phyloP scores from a whole-genome alignment of 2,888 invertebrate genomes.

The Polyploca ridens region DNA sequence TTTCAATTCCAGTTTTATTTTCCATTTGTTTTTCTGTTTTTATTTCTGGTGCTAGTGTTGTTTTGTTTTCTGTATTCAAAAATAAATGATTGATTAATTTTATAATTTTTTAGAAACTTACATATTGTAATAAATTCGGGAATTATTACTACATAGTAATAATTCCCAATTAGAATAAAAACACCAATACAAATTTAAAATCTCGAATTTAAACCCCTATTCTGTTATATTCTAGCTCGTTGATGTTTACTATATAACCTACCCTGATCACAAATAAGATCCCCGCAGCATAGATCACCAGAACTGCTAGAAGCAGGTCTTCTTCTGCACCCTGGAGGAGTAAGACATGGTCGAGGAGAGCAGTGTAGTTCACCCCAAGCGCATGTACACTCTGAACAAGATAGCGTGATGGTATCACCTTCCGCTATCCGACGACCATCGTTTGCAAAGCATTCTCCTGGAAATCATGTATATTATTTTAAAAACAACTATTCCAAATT shows the following conservation, averaged over 20 bases:
- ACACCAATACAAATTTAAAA: no score
- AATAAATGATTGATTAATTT: background rate
- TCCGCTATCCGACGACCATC: conserved; percentile 62
- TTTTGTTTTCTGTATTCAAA: conserved; percentile 55
- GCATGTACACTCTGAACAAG: conserved; percentile 68
- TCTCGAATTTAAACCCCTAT: no score
- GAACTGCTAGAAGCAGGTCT: conserved; percentile 37
- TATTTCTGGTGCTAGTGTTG: conserved; percentile 33
- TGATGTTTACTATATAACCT: conserved; percentile 14
- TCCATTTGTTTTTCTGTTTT: conserved; percentile 33
- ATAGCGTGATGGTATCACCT: conserved; percentile 55
- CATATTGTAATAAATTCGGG: no score
- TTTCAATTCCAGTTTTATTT: conserved; percentile 21
- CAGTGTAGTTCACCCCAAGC: conserved; percentile 65
- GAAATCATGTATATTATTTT: background rate
- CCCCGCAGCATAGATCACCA: conserved; percentile 65
- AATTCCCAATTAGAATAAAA: no score
- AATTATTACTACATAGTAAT: no score
- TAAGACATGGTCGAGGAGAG: conserved; percentile 54
- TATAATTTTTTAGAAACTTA: no score
- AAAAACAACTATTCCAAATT: no score
- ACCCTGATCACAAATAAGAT: conserved; percentile 64
- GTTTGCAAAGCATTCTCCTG: conserved; percentile 62
- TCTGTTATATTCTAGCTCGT: no score
- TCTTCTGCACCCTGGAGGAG: conserved; percentile 47